phyloP scores from a whole-genome alignment of 2,888 invertebrate genomes.

The Eupithecia centaureata region DNA sequence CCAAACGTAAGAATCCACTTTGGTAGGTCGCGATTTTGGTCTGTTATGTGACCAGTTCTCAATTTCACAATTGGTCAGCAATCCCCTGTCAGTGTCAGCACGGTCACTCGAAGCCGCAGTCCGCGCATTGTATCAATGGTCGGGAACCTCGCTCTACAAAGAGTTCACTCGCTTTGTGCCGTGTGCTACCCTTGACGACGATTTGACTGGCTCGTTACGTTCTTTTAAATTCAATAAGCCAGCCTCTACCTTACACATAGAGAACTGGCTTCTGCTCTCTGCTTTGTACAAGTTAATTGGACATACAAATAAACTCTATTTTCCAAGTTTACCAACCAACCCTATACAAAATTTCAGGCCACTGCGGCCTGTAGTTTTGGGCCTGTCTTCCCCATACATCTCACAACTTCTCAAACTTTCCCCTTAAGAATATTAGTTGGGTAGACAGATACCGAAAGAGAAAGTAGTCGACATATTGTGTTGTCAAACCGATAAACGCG shows the following conservation, averaged over 20 bases:
- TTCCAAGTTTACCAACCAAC: background rate
- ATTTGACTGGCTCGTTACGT: slow-evolving; percentile 10
- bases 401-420: background rate
- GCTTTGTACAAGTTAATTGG: background rate
- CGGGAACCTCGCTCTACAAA: slow-evolving; percentile 47
- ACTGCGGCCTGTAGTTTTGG: background rate
- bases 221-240: background rate
- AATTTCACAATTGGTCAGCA: background rate
- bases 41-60: background rate
- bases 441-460: background rate
- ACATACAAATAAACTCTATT: background rate
- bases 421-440: background rate
- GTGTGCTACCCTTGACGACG: slow-evolving; percentile 27
- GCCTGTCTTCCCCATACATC: background rate
- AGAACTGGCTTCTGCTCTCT: background rate
- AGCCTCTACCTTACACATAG: background rate
- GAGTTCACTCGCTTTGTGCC: slow-evolving; percentile 46
- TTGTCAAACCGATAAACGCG: background rate
- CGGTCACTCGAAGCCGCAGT: slow-evolving; percentile 29
- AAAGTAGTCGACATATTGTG: background rate
- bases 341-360: background rate
- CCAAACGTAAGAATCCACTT: background rate
- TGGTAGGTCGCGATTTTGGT: background rate
- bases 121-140: slow-evolving; percentile 29
- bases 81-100: background rate